Percentiles rank a stretch among this genome's conserved stretches.
phyloP scores from a whole-genome alignment of 1,140 invertebrate genomes.

The Zaprionus ghesquierei region DNA sequence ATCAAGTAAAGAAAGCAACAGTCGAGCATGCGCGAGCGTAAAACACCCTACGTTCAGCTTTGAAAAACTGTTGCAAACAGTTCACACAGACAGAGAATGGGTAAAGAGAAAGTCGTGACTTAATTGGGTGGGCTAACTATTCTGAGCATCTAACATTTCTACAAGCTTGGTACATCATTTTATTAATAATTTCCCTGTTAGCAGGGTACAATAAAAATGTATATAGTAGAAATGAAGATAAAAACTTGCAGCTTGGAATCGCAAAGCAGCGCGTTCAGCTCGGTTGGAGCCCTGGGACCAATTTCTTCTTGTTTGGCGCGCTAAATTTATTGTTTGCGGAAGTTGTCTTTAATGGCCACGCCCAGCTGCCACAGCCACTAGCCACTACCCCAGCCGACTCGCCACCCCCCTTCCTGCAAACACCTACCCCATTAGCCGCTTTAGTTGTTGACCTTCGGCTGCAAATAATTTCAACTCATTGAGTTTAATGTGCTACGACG shows the following conservation, averaged over 20 bases:
- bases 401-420: neutral
- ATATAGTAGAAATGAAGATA: conserved; percentile 1
- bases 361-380: conserved; percentile 40
- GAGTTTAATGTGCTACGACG: conserved; percentile 70
- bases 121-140: no score
- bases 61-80: no score
- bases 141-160: no score
- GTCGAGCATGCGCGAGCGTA: no score
- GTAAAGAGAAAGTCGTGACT: no score
- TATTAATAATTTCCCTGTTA: no score
- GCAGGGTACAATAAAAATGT: conserved; percentile 18
- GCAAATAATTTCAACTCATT: conserved; percentile 80
- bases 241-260: neutral
- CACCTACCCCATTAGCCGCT: conserved; percentile 14
- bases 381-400: neutral
- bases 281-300: conserved; percentile 33
- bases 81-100: no score
- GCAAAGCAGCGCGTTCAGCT: conserved; percentile 26
- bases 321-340: conserved; percentile 75
- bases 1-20: no score
- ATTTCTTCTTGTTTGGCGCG: conserved; percentile 54
- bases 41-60: no score
- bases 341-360: conserved; percentile 75
- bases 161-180: no score
- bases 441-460: conserved; percentile 73